phyloP scores from a whole-genome alignment of 2,888 invertebrate genomes.

The Drosophila pegasa region DNA sequence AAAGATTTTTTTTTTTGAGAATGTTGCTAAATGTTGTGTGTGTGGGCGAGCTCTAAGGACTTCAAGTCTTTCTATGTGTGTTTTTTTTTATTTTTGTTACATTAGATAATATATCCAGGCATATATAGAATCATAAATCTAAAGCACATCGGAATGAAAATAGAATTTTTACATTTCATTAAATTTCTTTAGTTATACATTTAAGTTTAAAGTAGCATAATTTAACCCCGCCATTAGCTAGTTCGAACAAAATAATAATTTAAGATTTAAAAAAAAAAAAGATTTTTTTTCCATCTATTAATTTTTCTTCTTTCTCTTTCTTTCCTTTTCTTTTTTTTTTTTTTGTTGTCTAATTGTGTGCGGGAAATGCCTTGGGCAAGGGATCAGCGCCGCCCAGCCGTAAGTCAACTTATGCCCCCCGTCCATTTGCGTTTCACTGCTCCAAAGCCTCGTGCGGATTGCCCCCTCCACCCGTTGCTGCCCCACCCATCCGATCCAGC shows the following conservation, averaged over 20 bases:
- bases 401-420: conserved; percentile 1
- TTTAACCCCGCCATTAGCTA: conserved; percentile 73
- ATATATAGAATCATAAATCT: conserved; percentile 47
- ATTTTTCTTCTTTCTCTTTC: too few relatives aligned
- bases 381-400: conserved; percentile 2
- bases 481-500: background rate
- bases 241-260: conserved; percentile 46
- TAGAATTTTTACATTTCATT: conserved; percentile 47
- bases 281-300: conserved; percentile 9
- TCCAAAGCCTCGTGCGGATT: background rate
- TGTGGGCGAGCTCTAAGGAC: conserved; percentile 41
- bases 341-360: conserved; percentile 13
- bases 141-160: conserved; percentile 66
- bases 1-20: conserved; percentile 5
- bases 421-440: conserved; percentile 1
- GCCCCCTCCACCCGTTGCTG: background rate
- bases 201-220: conserved; percentile 57
- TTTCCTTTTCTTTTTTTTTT: too few relatives aligned
- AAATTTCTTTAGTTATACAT: conserved; percentile 38
- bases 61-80: conserved; percentile 47
- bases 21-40: conserved; percentile 20
- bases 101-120: conserved; percentile 51
- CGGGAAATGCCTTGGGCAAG: conserved; percentile 27
- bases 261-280: conserved; percentile 38
- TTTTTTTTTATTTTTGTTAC: conserved; percentile 7